These are phyloP conservation scores for Tanypteryx hageni DNA, from an alignment of 2,888 invertebrate genomes.

Conservation along the genomic window DNA sequence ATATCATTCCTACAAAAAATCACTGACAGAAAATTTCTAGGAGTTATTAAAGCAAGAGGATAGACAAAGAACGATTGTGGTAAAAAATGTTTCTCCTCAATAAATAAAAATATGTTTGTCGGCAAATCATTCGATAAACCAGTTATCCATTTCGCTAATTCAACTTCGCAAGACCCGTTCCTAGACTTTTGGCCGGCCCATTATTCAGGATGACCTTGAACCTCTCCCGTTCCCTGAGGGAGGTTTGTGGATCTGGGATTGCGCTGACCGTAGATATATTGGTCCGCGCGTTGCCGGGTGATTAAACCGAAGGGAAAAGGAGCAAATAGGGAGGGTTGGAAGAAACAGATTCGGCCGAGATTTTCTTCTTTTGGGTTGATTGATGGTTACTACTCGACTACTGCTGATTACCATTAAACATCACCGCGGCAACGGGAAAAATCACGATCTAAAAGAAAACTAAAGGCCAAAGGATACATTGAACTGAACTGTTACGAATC, in stretches of 20 bases:
- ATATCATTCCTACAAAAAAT: too few relatives aligned
- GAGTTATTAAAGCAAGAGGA: too few relatives aligned
- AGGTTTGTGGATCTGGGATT: not conserved
- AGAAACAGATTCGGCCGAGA: not conserved
- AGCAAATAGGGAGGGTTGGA: not conserved
- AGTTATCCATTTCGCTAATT: not conserved
- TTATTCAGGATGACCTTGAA: constrained; percentile 15
- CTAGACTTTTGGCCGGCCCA: not conserved
- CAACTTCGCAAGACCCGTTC: not conserved
- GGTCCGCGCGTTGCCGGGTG: not conserved
- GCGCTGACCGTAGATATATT: not conserved
- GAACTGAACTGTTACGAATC: too few relatives aligned
- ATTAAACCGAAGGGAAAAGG: not conserved
- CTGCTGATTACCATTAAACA: not conserved
- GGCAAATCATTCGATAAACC: not conserved
- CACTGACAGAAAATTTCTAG: too few relatives aligned
- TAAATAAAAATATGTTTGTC: not conserved
- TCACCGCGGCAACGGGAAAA: not conserved
- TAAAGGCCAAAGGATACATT: too few relatives aligned
- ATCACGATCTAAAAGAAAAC: too few relatives aligned
- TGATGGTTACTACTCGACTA: not conserved
- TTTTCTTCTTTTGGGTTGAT: not conserved
- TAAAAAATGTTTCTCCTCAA: not conserved
- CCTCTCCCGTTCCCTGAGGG: not conserved
- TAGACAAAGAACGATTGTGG: too few relatives aligned